Percentiles rank a stretch among this genome's conserved stretches.
Conservation (phyloP, 2,888 invertebrate genomes). For the Timandra comae region DNA sequence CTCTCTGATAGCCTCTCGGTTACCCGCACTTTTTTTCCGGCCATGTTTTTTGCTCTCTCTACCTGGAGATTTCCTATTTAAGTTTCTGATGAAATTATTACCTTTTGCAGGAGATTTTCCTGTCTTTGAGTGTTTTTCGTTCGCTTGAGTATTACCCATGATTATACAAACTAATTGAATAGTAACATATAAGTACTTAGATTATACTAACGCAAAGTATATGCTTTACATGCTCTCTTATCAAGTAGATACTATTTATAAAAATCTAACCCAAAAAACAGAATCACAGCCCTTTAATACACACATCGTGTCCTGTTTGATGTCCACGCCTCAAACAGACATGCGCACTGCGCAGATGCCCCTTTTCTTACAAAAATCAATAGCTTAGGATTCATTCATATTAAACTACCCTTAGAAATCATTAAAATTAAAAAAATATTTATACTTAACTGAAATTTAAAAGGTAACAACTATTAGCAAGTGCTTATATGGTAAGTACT, state of each 20-base stretch:
- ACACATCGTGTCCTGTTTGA: slow-evolving; percentile 4
- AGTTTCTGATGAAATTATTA: slow-evolving; percentile 73
- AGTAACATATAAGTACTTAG: slow-evolving; percentile 4
- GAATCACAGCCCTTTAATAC: slow-evolving; percentile 44
- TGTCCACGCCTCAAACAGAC: slow-evolving; percentile 12
- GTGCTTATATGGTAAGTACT: too few species aligned
- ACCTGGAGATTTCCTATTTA: slow-evolving; percentile 61
- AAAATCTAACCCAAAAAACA: slow-evolving; percentile 20
- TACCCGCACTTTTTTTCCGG: slow-evolving; percentile 56
- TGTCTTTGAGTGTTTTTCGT: slow-evolving; percentile 68
- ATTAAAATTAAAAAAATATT: too few species aligned
- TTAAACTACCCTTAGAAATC: too few species aligned
- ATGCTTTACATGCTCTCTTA: too few species aligned
- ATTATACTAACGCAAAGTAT: too few species aligned
- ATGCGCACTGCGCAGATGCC: slow-evolving; percentile 34
- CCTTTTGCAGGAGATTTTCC: slow-evolving; percentile 76
- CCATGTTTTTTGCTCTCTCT: slow-evolving; percentile 63
- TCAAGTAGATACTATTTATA: too few species aligned
- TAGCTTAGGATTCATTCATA: slow-evolving; percentile 21
- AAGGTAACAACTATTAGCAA: too few species aligned
- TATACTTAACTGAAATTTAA: too few species aligned
- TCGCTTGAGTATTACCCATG: slow-evolving; percentile 77
- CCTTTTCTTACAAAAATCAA: slow-evolving; percentile 33
- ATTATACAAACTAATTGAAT: too few species aligned
- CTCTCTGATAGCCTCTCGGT: slow-evolving; percentile 52